Base-by-base conservation (phyloP, 2,888 invertebrate species). In the Meghimatium bilineatum region DNA sequence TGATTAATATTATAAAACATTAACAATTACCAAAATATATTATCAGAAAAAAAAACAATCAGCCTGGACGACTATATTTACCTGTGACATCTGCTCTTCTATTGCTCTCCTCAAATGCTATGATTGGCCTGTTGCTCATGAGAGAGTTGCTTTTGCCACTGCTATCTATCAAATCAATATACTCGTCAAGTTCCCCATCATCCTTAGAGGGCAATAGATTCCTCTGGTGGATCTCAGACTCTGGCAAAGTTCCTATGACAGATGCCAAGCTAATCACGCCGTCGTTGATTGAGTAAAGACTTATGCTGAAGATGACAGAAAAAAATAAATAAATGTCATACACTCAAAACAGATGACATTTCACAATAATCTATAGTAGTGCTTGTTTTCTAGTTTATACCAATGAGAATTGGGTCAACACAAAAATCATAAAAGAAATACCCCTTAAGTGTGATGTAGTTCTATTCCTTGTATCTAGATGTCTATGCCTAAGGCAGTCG, bases 101-200 rank as follows among this genome's bases (percentile, higher is more conserved):
- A 87, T 90, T 89, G 87, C 89, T 90, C 84, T 92, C 92, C 85
- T 91, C 91, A 86, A 91, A 91, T 83, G 91, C 91, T 84, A 90
- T 90, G 82, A 91, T 86, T 38, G 92, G 91, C 83, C 89, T 88
- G 12, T 78, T 67, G 29, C 29, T 63, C 44, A 88, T 87, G 12
- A 82, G 66, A 80, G 80, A 74, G 69, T 86, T 87, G 63, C 88
- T 86, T 29, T 88, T 88, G 85, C 89, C 90, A 83, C 87, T 89
- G 76, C 87, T 85, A 75, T 90, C 88, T 49, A 87, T 87, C 84
- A 92, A 87, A 87, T 91, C 90, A 75, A 92, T 91, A 78, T 90
- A 86, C 84, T 91, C 90, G 86, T 91, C 91, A 86, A 92, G 90
- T 56, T 90, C 75, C 10, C 32, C 77, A 17, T 77, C 76, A 0